These are phyloP conservation scores for Protonibea diacanthus DNA, from an alignment of 2,797 vertebrate species.

Conservation along the genomic window DNA sequence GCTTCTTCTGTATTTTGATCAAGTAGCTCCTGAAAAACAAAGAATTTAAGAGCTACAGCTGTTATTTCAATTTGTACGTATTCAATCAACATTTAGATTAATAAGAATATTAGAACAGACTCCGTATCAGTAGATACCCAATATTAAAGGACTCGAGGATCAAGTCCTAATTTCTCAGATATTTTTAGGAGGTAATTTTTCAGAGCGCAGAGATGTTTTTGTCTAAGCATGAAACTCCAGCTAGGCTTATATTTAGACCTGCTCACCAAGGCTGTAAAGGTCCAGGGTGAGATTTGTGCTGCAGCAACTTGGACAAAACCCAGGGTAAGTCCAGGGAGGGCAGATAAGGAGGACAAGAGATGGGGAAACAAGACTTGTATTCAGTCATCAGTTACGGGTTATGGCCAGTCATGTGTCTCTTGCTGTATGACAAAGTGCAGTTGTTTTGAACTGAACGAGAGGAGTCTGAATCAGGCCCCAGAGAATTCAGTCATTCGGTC, in stretches of 20 bases:
- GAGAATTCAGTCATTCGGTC: background rate
- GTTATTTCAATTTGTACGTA: background rate
- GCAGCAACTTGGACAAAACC: background rate
- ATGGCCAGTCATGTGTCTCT: background rate
- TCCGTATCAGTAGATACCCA: too few relatives aligned
- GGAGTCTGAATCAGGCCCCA: slow-evolving; percentile 8
- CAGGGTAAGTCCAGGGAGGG: background rate
- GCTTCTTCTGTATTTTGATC: background rate
- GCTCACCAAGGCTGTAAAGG: slow-evolving; percentile 14
- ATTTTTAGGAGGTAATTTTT: slow-evolving; percentile 1
- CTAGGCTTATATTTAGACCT: slow-evolving; percentile 41
- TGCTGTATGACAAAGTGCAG: slow-evolving; percentile 1
- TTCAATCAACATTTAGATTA: background rate
- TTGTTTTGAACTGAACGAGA: slow-evolving; percentile 7
- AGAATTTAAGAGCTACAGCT: background rate
- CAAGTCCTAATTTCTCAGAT: too few relatives aligned
- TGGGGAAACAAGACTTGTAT: background rate
- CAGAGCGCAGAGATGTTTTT: slow-evolving; percentile 10
- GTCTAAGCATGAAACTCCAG: slow-evolving; percentile 19
- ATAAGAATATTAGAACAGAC: background rate
- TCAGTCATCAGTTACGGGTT: background rate
- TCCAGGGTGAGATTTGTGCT: slow-evolving; percentile 12
- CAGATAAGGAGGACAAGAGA: background rate
- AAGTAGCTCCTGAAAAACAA: background rate
- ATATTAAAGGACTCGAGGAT: too few relatives aligned